Base-by-base conservation (phyloP, 2,797 vertebrate genomes). In the Poecilia wingei region DNA sequence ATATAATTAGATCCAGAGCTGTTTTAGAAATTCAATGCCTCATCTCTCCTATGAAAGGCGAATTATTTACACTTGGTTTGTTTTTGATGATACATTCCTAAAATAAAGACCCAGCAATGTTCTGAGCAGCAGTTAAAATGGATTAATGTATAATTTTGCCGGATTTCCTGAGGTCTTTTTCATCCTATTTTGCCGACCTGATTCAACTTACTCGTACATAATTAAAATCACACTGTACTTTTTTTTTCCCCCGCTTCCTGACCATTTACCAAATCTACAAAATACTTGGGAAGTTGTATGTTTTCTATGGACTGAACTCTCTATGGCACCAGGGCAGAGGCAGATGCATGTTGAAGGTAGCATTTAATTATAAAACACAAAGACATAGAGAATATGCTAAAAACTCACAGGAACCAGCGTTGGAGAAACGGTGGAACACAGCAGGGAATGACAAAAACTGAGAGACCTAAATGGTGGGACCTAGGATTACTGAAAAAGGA, bases 21-120 rank as follows among this genome's bases (percentile, higher is more conserved):
- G 91, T 91, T 93, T 94, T 88, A 86, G 73, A 93, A 93, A 91
- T 90, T 90, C 93, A 86, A 89, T 78, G 84, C 87, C 76, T 88
- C 82, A 79, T 79, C 85, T 86, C 84, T 74, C 78, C 85, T 88
- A 88, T 94, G 89, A 95, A 94, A 94, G 88, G 90, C 90, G 86
- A 93, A 93, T 95, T 92, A 93, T 95, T 95, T 95, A 92, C 92
- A 93, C 84, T 93, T 94, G 85, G 85, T 88, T 94, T 87, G 86
- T 92, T 93, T 94, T 91, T 93, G 85, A 91, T 95, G 91, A 94
- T 94, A 83, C 87, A 92, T 91, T 91, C 91, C 81, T 69, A 81
- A 91, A 93, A 92, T 88, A 84, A 87, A 87, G 87, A 80, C 73
- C 82, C 83, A 70, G 80, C 90, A 86, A 85, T 88, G 83, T 79